phyloP scores from a whole-genome alignment of 2,113 vertebrate genomes.

The Picathartes gymnocephalus region DNA sequence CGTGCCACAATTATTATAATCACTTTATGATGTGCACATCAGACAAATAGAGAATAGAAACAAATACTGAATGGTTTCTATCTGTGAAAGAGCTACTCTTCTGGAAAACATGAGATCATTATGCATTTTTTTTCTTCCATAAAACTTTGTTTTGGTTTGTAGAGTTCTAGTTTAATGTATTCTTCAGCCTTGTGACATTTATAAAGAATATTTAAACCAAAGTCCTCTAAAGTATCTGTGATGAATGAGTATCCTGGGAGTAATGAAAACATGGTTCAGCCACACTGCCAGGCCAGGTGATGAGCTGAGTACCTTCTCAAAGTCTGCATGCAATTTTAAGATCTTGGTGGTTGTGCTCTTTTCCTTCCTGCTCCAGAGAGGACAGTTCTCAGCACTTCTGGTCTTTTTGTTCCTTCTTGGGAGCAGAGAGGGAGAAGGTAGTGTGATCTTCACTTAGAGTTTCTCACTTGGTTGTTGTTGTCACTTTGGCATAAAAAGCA shows the following conservation, averaged over 20 bases:
- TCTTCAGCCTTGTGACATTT: background rate
- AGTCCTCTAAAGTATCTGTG: background rate
- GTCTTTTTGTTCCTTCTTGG: background rate
- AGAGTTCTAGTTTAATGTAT: background rate
- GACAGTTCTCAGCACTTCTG: background rate
- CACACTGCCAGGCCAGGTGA: accelerated
- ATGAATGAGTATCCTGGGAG: background rate
- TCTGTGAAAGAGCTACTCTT: background rate
- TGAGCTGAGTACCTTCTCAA: background rate
- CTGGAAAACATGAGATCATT: background rate
- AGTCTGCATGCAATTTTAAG: background rate
- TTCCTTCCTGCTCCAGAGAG: background rate
- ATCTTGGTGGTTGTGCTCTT: background rate
- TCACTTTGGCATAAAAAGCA: background rate
- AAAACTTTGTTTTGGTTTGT: background rate
- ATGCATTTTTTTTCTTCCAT: background rate
- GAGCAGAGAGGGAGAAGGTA: background rate
- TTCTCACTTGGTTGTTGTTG: background rate
- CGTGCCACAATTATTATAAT: background rate
- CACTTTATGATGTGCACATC: background rate
- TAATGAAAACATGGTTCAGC: background rate
- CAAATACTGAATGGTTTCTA: conserved; percentile 10
- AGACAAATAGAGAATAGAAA: conserved; percentile 14
- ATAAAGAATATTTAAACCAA: background rate
- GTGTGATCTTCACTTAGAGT: background rate